Evolutionary conservation across 2,888 invertebrate genomes (phyloP).

Genomic region (Ryuthela nishihirai): DNA sequence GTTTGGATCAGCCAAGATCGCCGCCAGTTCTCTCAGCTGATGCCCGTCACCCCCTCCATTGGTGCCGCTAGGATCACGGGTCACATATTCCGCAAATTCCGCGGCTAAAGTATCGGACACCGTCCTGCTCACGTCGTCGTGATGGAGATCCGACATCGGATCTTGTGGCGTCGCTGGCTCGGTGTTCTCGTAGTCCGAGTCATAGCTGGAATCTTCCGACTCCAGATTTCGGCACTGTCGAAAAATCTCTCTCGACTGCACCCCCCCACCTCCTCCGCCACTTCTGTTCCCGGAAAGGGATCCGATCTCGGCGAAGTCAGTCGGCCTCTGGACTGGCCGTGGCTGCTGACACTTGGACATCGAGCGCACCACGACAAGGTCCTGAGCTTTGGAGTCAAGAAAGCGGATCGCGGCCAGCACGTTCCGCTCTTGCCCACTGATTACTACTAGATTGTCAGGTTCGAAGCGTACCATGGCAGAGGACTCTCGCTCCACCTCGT

Average conservation of each 20-base stretch:
- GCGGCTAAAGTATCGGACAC: conserved; percentile 79
- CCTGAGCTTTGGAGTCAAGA: conserved; percentile 32
- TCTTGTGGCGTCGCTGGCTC: conserved; percentile 38
- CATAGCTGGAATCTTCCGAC: conserved; percentile 77
- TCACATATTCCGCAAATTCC: conserved; percentile 77
- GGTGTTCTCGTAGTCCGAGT: conserved; percentile 61
- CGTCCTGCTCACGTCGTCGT: conserved; percentile 74
- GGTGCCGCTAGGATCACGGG: conserved; percentile 7
- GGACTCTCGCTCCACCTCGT: conserved; percentile 35
- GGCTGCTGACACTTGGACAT: too few relatives aligned
- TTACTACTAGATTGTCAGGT: conserved; percentile 14
- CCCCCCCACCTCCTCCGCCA: too few relatives aligned
- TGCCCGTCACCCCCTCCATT: not conserved
- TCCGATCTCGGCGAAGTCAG: too few relatives aligned
- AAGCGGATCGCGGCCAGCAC: conserved; percentile 28
- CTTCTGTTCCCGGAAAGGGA: conserved; percentile 24
- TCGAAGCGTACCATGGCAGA: conserved; percentile 32
- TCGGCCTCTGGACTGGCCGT: too few relatives aligned
- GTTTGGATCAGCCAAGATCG: conserved; percentile 41
- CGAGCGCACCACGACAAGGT: conserved; percentile 10
- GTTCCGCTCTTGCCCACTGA: conserved; percentile 30
- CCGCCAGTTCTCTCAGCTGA: conserved; percentile 4
- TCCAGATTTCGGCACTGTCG: conserved; percentile 44
- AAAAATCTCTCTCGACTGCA: conserved; percentile 24
- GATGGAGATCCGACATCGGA: too few relatives aligned